Conservation (phyloP, 2,888 invertebrate species). For the Cabera pusaria region DNA sequence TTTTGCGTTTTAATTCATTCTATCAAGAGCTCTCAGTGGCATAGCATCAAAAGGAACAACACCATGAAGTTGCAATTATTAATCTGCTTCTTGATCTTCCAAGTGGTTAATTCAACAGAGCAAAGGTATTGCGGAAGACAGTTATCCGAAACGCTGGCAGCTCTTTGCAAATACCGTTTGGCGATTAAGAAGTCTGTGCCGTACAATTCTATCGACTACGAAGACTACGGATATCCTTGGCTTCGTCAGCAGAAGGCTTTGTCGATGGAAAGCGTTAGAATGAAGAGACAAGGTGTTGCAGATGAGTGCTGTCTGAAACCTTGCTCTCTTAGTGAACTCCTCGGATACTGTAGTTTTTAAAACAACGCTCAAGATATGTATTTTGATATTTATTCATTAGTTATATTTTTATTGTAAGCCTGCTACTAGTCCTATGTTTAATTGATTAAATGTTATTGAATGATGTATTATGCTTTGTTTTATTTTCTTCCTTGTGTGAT, state of each 20-base stretch:
- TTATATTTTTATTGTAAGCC: too few relatives aligned
- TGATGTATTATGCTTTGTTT: too few relatives aligned
- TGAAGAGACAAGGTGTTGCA: constrained; percentile 24
- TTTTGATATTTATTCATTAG: too few relatives aligned
- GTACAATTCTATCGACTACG: constrained; percentile 17
- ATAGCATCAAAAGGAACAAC: constrained; percentile 7
- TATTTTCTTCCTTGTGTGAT: too few relatives aligned
- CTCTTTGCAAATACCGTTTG: constrained; percentile 15
- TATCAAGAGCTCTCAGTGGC: constrained; percentile 7
- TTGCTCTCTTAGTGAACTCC: constrained; percentile 21
- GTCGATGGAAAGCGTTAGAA: constrained; percentile 14
- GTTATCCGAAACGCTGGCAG: constrained; percentile 20
- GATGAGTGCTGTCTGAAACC: constrained; percentile 28
- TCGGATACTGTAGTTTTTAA: constrained; percentile 18
- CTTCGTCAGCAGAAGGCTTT: constrained; percentile 17
- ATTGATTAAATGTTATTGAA: too few relatives aligned
- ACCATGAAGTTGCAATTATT: constrained; percentile 23
- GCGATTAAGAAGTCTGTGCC: constrained; percentile 21
- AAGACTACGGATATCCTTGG: constrained; percentile 17
- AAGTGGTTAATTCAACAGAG: constrained; percentile 6
- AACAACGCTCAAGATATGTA: too few relatives aligned
- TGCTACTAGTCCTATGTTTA: too few relatives aligned
- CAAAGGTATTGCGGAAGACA: constrained; percentile 21
- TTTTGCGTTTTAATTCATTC: constrained; percentile 16
- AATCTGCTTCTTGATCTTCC: constrained; percentile 7